Evolutionary conservation across 2,888 invertebrate genomes (phyloP), one percentile per base, ranked within the genome.

Genomic region (Aricia artaxerxes): DNA sequence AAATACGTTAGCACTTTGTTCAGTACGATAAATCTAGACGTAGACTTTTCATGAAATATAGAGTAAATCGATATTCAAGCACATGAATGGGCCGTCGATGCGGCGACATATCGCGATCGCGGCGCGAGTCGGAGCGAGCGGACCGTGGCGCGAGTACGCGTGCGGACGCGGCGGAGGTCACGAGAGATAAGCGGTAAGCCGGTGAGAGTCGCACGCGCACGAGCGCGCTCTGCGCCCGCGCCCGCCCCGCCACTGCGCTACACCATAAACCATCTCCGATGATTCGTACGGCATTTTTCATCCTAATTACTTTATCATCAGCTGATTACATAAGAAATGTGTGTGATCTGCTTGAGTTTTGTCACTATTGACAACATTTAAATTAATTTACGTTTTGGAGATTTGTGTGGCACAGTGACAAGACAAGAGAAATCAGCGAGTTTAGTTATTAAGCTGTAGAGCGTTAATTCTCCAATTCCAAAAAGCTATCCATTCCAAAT

Each of bases 121-220:
- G 89, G 86, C 88, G 86, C 87, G 87, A 84, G 84, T 86, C 84
- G 84, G 85, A 85, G 85, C 86, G 88, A 87, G 85, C 87, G 88
- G 87, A 88, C 88, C 92, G 90, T 90, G 87, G 89, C 87, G 88
- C 84, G 89, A 91, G 92, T 93, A 91, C 93, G 93, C 93, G 93
- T 92, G 90, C 91, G 89, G 89, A 90, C 92, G 92, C 91, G 89
- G 88, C 93, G 93, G 94, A 93, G 94, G 94, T 93, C 94, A 94
- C 94, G 92, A 88, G 91, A 94, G 94, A 94, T 94, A 94, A 94
- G 93, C 88, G 89, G 92, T 94, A 94, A 94, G 93, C 88, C 90
- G 92, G 94, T 91, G 94, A 94, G 93, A 94, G 93, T 89, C 93
- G 92, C 90, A 90, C 86, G 92, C 93, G 92, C 92, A 89, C 85